Percentiles rank a stretch among this genome's conserved stretches.
Conservation (phyloP, 2,888 invertebrate species). For the Globia sparganii region DNA sequence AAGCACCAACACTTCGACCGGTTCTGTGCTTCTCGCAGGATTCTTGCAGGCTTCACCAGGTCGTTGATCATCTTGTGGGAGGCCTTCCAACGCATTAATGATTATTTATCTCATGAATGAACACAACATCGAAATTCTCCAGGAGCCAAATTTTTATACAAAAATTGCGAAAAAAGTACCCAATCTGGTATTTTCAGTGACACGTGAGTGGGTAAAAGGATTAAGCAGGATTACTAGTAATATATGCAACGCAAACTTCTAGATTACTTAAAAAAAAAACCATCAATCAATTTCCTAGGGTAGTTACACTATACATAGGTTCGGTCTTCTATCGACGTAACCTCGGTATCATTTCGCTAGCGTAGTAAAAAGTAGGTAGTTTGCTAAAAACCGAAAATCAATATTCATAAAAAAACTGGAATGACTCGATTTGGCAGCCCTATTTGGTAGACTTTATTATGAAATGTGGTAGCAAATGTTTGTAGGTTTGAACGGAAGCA, state of each 20-base stretch:
- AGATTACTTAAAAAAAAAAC: neutral
- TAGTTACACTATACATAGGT: neutral
- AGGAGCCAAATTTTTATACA: too few species aligned
- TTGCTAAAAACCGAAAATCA: neutral
- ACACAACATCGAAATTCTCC: too few species aligned
- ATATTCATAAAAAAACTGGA: neutral
- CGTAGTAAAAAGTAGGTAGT: neutral
- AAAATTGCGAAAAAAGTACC: too few species aligned
- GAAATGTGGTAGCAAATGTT: conserved; percentile 43
- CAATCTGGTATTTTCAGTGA: too few species aligned
- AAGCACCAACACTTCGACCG: too few species aligned
- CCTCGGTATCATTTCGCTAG: neutral
- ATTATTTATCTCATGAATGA: too few species aligned
- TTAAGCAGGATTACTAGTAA: neutral
- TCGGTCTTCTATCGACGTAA: neutral
- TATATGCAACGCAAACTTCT: neutral
- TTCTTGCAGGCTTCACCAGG: too few species aligned
- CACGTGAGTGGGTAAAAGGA: too few species aligned
- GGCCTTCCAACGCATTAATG: too few species aligned
- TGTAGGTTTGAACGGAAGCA: conserved; percentile 67
- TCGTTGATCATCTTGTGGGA: too few species aligned
- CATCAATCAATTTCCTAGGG: neutral
- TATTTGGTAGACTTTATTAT: conserved; percentile 32
- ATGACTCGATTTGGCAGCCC: conserved; percentile 26
- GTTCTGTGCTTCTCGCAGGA: too few species aligned